Evolutionary conservation across 2,797 vertebrate genomes (phyloP), one percentile per base, ranked within the genome.

Genomic region (Erithacus rubecula): DNA sequence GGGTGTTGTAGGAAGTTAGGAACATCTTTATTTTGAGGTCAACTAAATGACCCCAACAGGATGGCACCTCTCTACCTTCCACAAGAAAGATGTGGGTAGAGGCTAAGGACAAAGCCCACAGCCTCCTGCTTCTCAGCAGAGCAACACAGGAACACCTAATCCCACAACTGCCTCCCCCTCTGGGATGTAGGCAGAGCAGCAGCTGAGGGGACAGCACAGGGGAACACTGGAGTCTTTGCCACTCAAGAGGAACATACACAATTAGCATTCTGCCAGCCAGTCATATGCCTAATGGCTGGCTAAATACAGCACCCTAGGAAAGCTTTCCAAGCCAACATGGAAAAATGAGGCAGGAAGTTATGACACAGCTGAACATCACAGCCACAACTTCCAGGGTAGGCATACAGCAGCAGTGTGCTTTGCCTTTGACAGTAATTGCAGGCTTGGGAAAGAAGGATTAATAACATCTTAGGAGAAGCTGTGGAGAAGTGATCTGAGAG

Each of bases 331-430:
- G 68, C 87, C 94, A 69, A 43, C 43, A 15, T 43, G 92, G 92
- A 96, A 96, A 96, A 92, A 37, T 23, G 67, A 93, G 65, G 82
- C 69, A 91, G 96, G 87, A 95, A 94, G 63, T 83, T 67, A 79
- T 79, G 84, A 94, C 76, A 79, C 62, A 71, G 59, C 59, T 81
- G 79, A 87, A 83, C 0, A 0, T 12, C 70, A 59, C 76, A 91
- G 92, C 87, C 87, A 68, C 91, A 95, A 41, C 87, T 80, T 19
- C 34, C 44, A 74, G 8, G 43, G 71, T 8, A 58, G 77, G 79
- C 81, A 74, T 56, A 44, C 32, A 74, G 76, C 79, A 91, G 52
- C 2, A 85, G 41, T 4, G 3, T 41, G 56, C 49, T 91, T 41
- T 36, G 87, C 62, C 69, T 75, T 58, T 0, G 0, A 65, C 76